These are phyloP conservation scores for Herpailurus yagouaroundi DNA, from an alignment of 2,113 vertebrate genomes.

Conservation along the genomic window DNA sequence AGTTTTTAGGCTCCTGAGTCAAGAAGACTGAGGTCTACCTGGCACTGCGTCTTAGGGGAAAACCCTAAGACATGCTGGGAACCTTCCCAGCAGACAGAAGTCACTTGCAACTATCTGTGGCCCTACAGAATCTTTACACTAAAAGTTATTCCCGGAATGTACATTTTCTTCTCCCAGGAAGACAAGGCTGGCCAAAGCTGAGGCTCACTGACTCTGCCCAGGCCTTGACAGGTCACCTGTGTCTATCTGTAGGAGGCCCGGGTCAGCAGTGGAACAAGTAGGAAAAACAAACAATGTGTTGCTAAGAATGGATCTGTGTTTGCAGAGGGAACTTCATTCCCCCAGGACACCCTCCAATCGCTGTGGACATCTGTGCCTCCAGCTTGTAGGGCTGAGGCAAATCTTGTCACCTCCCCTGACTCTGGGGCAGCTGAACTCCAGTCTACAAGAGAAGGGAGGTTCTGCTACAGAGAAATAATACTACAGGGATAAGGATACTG, in stretches of 20 bases:
- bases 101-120: background rate
- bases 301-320: slow-evolving; percentile 14
- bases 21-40: background rate
- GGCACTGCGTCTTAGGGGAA: background rate
- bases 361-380: background rate
- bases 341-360: background rate
- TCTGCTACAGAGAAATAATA: background rate
- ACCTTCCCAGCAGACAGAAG: slow-evolving; percentile 32
- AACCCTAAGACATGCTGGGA: background rate
- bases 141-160: background rate
- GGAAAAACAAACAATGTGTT: slow-evolving; percentile 36
- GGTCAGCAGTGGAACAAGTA: background rate
- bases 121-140: slow-evolving; percentile 5
- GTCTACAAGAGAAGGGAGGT: background rate
- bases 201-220: background rate
- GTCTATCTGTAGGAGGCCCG: background rate
- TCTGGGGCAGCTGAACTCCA: background rate
- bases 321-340: slow-evolving; percentile 27
- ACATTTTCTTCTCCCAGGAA: background rate
- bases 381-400: background rate
- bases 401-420: background rate
- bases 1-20: slow-evolving; percentile 1
- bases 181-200: background rate
- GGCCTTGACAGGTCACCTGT: background rate
- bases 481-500: background rate